Percentiles rank a stretch among this genome's conserved stretches.
These are phyloP conservation scores for Euphydryas editha DNA, from an alignment of 2,888 invertebrate genomes.

Conservation along the genomic window DNA sequence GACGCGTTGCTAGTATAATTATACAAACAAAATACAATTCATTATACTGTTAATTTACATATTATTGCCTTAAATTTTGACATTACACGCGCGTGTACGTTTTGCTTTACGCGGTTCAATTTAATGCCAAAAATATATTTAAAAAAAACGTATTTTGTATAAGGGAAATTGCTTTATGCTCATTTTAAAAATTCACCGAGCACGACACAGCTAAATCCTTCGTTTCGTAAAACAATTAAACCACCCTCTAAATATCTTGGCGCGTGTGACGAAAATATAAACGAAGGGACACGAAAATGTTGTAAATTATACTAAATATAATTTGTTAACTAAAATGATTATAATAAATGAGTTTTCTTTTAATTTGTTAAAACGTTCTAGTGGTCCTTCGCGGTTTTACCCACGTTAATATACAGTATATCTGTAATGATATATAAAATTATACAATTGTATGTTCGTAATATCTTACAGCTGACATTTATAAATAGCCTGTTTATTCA, in stretches of 20 bases:
- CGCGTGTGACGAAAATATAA: conserved; percentile 7
- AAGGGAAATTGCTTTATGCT: background rate
- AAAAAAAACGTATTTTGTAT: background rate
- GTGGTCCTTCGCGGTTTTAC: too few relatives aligned
- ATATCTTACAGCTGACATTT: too few relatives aligned
- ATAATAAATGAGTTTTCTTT: background rate
- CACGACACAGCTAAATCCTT: background rate
- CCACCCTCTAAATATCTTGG: background rate
- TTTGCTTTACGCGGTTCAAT: background rate
- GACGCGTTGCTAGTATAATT: too few relatives aligned
- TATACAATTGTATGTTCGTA: too few relatives aligned
- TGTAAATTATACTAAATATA: background rate
- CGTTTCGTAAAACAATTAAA: conserved; percentile 5
- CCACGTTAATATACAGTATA: too few relatives aligned
- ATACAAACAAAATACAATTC: too few relatives aligned
- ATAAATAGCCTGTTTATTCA: too few relatives aligned
- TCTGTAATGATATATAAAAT: too few relatives aligned
- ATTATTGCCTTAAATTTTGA: too few relatives aligned
- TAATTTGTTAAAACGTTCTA: background rate
- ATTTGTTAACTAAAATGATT: conserved; percentile 1
- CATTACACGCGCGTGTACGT: background rate
- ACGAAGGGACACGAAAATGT: background rate
- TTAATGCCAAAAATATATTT: background rate
- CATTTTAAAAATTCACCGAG: background rate
- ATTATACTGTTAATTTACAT: too few relatives aligned